Percentiles rank a stretch among this genome's conserved stretches.
Conservation (phyloP, 2,797 vertebrate genomes). For the Clarias laeviceps region DNA sequence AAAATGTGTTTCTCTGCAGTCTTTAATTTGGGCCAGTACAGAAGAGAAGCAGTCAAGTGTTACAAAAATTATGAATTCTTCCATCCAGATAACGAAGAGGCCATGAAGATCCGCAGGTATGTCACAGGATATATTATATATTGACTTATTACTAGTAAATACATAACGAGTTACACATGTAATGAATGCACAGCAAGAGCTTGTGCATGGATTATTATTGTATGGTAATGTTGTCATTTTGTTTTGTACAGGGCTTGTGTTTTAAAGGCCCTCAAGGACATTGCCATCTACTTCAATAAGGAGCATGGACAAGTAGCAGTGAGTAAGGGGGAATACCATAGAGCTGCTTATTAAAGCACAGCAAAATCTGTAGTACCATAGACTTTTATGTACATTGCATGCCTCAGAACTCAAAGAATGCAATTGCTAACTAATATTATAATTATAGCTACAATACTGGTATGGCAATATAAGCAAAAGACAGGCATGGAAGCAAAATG, state of each 20-base stretch:
- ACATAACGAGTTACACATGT: not conserved
- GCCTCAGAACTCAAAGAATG: not conserved
- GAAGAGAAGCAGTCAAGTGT: conserved; percentile 83
- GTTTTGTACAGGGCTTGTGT: conserved; percentile 80
- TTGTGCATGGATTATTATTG: not conserved
- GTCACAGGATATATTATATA: conserved; percentile 1
- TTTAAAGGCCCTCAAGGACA: conserved; percentile 83
- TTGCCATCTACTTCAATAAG: conserved; percentile 77
- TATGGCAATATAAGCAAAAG: not conserved
- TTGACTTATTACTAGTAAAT: not conserved
- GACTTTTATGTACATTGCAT: not conserved
- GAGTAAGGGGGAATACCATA: conserved; percentile 65
- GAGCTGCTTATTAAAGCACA: not conserved
- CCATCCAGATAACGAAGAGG: conserved; percentile 85
- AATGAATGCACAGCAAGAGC: not conserved
- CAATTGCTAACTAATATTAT: not conserved
- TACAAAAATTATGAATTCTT: conserved; percentile 93
- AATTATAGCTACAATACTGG: not conserved
- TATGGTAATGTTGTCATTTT: conserved; percentile 22
- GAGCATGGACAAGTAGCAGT: conserved; percentile 88
- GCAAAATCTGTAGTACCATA: not conserved
- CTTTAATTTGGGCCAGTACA: conserved; percentile 92
- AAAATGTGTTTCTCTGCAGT: conserved; percentile 65
- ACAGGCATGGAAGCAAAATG: too few species aligned
- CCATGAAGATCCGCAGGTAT: conserved; percentile 87